Base-by-base conservation (phyloP, 2,888 invertebrate species). In the Mactromeris polynyma region DNA sequence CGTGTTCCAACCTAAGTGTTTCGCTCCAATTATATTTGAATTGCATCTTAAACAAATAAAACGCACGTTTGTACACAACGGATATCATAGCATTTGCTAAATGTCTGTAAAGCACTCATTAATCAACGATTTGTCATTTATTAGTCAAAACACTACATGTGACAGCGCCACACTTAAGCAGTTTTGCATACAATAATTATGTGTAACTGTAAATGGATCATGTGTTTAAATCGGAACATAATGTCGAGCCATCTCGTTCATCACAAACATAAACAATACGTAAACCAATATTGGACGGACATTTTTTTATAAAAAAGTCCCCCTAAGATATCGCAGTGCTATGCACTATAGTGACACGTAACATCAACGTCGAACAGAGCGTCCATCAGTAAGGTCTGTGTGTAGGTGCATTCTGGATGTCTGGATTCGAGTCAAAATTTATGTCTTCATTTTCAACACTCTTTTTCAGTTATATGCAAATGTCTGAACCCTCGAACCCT, bases 1-100 rank as follows among this genome's bases (percentile, higher is more conserved):
- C 36, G 36, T 73, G 73, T 73, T 73, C 26, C 36, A 14, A 17
- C 19, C 36, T 31, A 73, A 73, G 73, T 73, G 73, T 73, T 73
- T 73, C 11, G 14, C 73, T 73, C 73, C 73, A 73, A 73, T 73
- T 73, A 73, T 73, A 33, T 73, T 73, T 73, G 73, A 73, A 73
- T 73, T 73, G 73, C 36, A 36, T 36, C 73, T 33, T 73, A 73
- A 33, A 73, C 19, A 73, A 73, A 73, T 33, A 73, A 0, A 73
- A 19, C 1, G 17, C 2, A 36, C 36, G 31, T 73, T 17, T 33
- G 11, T 26, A 64, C 11, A 64, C n/a, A 26, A 64, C 26, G 58
- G 58, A n/a, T 64, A 64, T 26, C 11, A 64, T 26, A 64, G 26
- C 21, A 64, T 26, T 21, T 64, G 58, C n/a, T n/a, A 64, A 26